A percentile compares a stretch with the other conserved stretches of the same genome.
Conservation (phyloP, 1,140 invertebrate genomes). For the Solenopsis invicta region DNA sequence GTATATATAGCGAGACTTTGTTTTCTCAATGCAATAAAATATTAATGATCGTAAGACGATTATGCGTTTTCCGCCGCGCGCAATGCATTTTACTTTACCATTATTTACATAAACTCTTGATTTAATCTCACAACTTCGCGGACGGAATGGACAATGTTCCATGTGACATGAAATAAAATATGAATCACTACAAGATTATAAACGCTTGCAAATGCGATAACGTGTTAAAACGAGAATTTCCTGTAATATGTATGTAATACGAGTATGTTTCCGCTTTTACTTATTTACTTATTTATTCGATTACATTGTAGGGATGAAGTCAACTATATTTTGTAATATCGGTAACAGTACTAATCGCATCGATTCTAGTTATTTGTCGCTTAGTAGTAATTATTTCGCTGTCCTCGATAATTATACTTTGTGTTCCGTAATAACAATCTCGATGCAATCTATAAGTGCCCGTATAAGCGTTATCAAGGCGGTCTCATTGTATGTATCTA, state of each 20-base stretch:
- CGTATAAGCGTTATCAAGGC: slow-evolving; percentile 59
- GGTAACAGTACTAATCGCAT: slow-evolving; percentile 40
- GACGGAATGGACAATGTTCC: slow-evolving; percentile 1
- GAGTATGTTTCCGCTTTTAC: slow-evolving; percentile 5
- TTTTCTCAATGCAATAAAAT: slow-evolving; percentile 32
- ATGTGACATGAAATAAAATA: slow-evolving; percentile 1
- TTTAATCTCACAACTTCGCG: slow-evolving; percentile 2
- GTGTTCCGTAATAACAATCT: slow-evolving; percentile 64
- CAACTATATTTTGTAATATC: slow-evolving; percentile 41
- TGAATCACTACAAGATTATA: slow-evolving; percentile 11
- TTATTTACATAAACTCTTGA: background rate
- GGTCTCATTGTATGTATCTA: slow-evolving; percentile 51
- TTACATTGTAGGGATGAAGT: background rate
- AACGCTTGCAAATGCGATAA: slow-evolving; percentile 24
- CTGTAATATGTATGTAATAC: too few relatives aligned
- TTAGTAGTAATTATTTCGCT: slow-evolving; percentile 42
- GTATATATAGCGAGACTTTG: background rate
- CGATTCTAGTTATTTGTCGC: slow-evolving; percentile 57
- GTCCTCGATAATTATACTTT: slow-evolving; percentile 50
- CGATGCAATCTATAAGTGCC: slow-evolving; percentile 64
- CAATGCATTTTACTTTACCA: background rate
- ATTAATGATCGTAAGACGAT: background rate
- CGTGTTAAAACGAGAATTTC: slow-evolving; percentile 3
- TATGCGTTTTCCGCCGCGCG: background rate
- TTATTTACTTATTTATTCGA: slow-evolving; percentile 52